Conservation (phyloP, 2,113 vertebrate genomes). For the Scomber scombrus region DNA sequence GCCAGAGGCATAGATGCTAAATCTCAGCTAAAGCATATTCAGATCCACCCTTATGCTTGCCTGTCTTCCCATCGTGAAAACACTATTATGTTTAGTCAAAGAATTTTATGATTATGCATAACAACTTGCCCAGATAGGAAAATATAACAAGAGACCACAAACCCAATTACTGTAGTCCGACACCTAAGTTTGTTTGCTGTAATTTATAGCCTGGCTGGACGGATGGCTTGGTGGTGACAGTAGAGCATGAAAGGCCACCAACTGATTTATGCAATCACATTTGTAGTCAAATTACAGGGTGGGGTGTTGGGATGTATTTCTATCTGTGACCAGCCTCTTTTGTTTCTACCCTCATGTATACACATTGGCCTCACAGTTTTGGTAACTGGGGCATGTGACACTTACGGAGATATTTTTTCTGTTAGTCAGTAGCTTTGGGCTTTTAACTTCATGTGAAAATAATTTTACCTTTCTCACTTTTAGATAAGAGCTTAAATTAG, state of each 20-base stretch:
- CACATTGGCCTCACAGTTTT: conserved; percentile 7
- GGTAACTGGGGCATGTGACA: not conserved
- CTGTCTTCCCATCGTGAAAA: conserved; percentile 70
- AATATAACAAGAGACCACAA: conserved; percentile 73
- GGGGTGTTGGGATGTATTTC: conserved; percentile 49
- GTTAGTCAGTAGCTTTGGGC: conserved; percentile 21
- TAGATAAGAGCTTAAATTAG: conserved; percentile 67
- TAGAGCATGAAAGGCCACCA: conserved; percentile 55
- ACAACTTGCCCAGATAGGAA: conserved; percentile 64
- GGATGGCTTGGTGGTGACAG: conserved; percentile 54
- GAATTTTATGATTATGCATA: conserved; percentile 81
- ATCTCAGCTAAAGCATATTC: conserved; percentile 74
- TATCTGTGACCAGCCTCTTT: conserved; percentile 34
- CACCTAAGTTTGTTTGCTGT: conserved; percentile 70
- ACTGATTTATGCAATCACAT: conserved; percentile 72
- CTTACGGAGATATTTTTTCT: conserved; percentile 27
- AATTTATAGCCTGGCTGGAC: conserved; percentile 68
- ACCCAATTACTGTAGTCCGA: conserved; percentile 71
- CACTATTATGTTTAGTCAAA: conserved; percentile 79
- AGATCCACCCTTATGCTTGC: conserved; percentile 54
- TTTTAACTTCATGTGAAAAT: conserved; percentile 45
- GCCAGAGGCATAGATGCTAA: conserved; percentile 66
- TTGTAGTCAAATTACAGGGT: conserved; percentile 63
- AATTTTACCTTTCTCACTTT: conserved; percentile 46
- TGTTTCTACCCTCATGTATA: conserved; percentile 24